Evolutionary conservation across 2,888 invertebrate genomes (phyloP).

Genomic region (Maniola hyperantus): DNA sequence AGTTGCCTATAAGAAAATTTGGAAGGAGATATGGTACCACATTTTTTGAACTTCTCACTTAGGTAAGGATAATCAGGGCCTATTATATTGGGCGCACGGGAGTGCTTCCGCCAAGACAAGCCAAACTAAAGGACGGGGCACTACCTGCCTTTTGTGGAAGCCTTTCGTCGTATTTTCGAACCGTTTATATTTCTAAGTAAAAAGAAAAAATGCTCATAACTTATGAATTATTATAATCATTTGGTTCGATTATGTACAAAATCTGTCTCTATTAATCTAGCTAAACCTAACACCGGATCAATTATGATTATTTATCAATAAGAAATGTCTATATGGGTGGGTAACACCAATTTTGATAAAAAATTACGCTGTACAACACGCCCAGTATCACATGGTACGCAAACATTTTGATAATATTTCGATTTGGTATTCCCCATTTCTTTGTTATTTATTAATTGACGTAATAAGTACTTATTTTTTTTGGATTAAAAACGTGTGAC

Average conservation of each 20-base stretch:
- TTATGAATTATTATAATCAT: not conserved
- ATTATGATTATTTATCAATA: not conserved
- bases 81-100: too few relatives aligned
- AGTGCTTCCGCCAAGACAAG: too few relatives aligned
- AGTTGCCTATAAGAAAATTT: too few relatives aligned
- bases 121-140: too few relatives aligned
- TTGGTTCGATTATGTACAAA: not conserved
- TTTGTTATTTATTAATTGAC: conserved; percentile 3
- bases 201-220: too few relatives aligned
- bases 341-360: conserved; percentile 22
- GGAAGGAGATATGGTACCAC: too few relatives aligned
- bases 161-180: too few relatives aligned
- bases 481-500: not conserved
- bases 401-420: not conserved
- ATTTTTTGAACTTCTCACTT: too few relatives aligned
- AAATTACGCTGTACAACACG: conserved; percentile 15
- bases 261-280: conserved; percentile 3
- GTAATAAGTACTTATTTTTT: not conserved
- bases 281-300: not conserved
- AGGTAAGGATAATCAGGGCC: too few relatives aligned
- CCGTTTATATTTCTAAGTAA: too few relatives aligned
- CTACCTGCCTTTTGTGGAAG: too few relatives aligned
- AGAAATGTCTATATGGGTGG: not conserved
- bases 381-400: conserved; percentile 6
- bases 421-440: conserved; percentile 5